These are phyloP conservation scores for Crenuchus spilurus DNA, from an alignment of 2,797 vertebrate species.

Conservation along the genomic window DNA sequence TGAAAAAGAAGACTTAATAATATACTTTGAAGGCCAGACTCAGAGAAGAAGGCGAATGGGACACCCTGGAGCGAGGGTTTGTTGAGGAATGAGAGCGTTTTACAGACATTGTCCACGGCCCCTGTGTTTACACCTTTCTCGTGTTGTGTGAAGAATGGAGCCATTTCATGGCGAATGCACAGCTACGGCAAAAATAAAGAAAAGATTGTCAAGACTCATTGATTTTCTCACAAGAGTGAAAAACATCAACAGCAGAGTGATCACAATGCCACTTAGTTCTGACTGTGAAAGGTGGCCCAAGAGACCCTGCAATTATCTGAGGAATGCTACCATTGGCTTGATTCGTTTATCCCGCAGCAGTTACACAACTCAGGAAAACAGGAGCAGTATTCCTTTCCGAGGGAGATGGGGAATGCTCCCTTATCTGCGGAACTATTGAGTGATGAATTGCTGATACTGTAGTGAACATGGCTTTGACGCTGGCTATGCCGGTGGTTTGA, in stretches of 20 bases:
- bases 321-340: not conserved
- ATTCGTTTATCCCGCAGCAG: not conserved
- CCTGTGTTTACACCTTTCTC: slow-evolving; percentile 26
- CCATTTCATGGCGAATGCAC: slow-evolving; percentile 53
- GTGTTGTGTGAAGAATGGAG: slow-evolving; percentile 46
- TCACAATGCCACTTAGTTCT: slow-evolving; percentile 46
- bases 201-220: slow-evolving; percentile 54
- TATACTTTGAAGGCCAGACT: slow-evolving; percentile 29
- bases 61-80: slow-evolving; percentile 33
- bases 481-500: not conserved
- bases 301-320: not conserved
- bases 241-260: slow-evolving; percentile 54
- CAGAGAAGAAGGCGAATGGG: slow-evolving; percentile 9
- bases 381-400: not conserved
- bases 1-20: slow-evolving; percentile 33
- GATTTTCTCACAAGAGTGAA: slow-evolving; percentile 55
- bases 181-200: slow-evolving; percentile 50
- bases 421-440: not conserved
- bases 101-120: slow-evolving; percentile 37
- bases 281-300: slow-evolving; percentile 27
- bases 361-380: not conserved
- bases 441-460: slow-evolving; percentile 2
- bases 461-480: not conserved
- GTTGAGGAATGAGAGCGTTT: slow-evolving; percentile 42
- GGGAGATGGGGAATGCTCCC: not conserved